A percentile compares a stretch with the other conserved stretches of the same genome.
phyloP scores from a whole-genome alignment of 2,113 vertebrate species.

The Nymphicus hollandicus region DNA sequence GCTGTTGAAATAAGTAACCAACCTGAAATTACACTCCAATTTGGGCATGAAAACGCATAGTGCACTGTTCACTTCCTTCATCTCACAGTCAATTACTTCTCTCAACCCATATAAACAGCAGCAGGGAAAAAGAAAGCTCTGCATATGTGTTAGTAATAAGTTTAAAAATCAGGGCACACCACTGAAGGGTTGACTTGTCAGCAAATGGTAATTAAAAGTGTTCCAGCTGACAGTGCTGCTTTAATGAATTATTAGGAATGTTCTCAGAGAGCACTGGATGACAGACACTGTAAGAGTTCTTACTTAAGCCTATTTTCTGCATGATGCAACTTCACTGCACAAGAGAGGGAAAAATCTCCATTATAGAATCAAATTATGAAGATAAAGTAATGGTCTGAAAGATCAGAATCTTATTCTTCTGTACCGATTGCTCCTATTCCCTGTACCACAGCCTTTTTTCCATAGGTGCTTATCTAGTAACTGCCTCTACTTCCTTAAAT shows the following conservation, averaged over 20 bases:
- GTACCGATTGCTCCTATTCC: background rate
- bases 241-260: conserved; percentile 59
- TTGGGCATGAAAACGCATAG: background rate
- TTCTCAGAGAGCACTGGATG: background rate
- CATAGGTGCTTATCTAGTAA: background rate
- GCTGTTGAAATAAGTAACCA: background rate
- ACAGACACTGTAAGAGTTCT: background rate
- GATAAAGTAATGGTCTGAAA: background rate
- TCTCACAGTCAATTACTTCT: background rate
- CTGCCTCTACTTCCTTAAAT: background rate
- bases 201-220: conserved; percentile 50
- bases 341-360: background rate
- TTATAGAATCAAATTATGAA: background rate
- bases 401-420: background rate
- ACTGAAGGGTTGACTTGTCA: conserved; percentile 47
- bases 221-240: conserved; percentile 43
- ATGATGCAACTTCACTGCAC: background rate
- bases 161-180: conserved; percentile 34
- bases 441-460: background rate
- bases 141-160: background rate
- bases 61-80: background rate
- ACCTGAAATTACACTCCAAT: background rate
- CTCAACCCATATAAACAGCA: background rate
- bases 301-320: conserved; percentile 53
- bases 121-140: background rate